Evolutionary conservation across 2,113 vertebrate species (phyloP).

Genomic region (Myiagra hebetior): DNA sequence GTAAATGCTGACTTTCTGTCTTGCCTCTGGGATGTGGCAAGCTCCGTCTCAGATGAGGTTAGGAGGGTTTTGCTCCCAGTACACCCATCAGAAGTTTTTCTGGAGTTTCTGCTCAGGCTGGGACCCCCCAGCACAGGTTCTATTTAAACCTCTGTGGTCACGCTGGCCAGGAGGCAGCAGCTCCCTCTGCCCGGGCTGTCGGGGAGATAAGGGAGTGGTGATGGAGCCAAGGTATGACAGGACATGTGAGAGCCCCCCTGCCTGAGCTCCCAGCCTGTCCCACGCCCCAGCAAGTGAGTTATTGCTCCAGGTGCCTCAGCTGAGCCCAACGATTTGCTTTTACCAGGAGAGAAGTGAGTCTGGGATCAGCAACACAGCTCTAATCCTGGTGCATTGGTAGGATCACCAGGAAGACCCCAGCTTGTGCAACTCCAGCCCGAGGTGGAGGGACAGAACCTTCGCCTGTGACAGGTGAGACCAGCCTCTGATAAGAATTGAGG

Average conservation of each 20-base stretch:
- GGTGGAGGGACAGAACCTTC: neutral
- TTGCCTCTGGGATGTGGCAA: neutral
- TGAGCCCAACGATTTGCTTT: neutral
- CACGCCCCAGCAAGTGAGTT: neutral
- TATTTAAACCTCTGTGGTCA: rapidly evolving
- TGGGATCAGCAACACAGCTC: neutral
- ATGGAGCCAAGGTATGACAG: neutral
- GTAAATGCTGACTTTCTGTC: neutral
- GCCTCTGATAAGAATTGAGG: rapidly evolving
- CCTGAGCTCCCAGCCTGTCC: neutral
- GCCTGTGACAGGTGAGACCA: neutral
- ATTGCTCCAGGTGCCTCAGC: neutral
- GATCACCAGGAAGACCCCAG: neutral
- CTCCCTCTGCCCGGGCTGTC: neutral
- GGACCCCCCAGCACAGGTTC: neutral
- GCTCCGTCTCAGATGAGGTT: neutral
- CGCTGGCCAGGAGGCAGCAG: neutral
- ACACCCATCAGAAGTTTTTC: neutral
- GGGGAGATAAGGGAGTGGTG: neutral
- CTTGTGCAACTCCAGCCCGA: neutral
- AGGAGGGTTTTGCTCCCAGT: neutral
- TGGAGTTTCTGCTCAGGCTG: neutral
- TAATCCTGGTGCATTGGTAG: neutral
- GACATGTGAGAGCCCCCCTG: neutral
- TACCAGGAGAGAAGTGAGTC: neutral